Conservation (phyloP, 2,888 invertebrate genomes). For the Lypha dubia region DNA sequence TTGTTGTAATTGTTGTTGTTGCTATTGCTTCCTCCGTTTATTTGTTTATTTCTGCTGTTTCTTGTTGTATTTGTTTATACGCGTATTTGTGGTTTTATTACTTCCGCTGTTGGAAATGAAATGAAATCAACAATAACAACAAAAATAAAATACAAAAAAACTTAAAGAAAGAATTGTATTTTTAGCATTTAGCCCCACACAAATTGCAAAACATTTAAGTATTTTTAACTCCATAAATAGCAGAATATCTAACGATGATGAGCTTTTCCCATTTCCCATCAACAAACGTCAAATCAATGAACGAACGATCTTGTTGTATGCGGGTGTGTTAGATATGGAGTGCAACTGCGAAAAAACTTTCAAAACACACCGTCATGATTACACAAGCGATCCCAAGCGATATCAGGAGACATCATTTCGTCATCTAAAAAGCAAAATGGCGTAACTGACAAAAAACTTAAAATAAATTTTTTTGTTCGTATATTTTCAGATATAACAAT, state of each 20-base stretch:
- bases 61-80: slow-evolving; percentile 60
- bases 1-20: slow-evolving; percentile 20
- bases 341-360: slow-evolving; percentile 13
- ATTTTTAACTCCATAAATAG: slow-evolving; percentile 62
- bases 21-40: slow-evolving; percentile 8
- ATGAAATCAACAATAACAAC: too few relatives aligned
- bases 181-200: slow-evolving; percentile 65
- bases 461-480: too few relatives aligned
- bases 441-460: too few relatives aligned
- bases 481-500: too few relatives aligned
- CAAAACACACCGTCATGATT: background rate
- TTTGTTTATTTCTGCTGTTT: slow-evolving; percentile 42
- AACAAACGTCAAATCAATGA: slow-evolving; percentile 26
- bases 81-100: slow-evolving; percentile 70
- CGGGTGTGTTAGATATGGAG: slow-evolving; percentile 21
- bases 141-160: slow-evolving; percentile 5
- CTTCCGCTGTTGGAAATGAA: slow-evolving; percentile 67
- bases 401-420: too few relatives aligned
- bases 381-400: too few relatives aligned
- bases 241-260: slow-evolving; percentile 38
- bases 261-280: slow-evolving; percentile 60
- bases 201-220: slow-evolving; percentile 50
- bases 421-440: too few relatives aligned
- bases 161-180: slow-evolving; percentile 44
- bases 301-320: slow-evolving; percentile 3